A percentile compares a stretch with the other conserved stretches of the same genome.
Evolutionary conservation across 2,888 invertebrate genomes (phyloP).

Genomic region (Synergus gifuensis): DNA sequence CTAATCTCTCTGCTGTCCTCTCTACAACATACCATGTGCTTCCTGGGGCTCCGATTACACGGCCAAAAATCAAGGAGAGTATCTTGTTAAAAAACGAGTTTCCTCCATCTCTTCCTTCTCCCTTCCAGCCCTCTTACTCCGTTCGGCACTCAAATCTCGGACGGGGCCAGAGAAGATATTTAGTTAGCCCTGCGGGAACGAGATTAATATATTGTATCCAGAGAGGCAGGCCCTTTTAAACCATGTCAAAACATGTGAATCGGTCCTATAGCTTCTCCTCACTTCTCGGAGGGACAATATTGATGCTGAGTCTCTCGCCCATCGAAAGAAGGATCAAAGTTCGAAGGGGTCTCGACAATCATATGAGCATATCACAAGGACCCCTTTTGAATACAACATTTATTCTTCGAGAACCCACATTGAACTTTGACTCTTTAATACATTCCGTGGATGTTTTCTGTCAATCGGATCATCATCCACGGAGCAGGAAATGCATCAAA

Average conservation of each 20-base stretch:
- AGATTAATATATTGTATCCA: slow-evolving; percentile 22
- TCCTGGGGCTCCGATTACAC: slow-evolving; percentile 31
- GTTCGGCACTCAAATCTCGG: slow-evolving; percentile 34
- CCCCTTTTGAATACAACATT: neutral
- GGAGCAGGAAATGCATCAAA: neutral
- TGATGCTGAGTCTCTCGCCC: neutral
- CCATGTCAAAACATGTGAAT: slow-evolving; percentile 18
- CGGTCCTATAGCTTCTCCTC: neutral
- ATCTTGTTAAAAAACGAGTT: slow-evolving; percentile 49
- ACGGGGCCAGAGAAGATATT: slow-evolving; percentile 41
- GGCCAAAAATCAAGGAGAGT: slow-evolving; percentile 32
- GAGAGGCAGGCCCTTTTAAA: slow-evolving; percentile 2
- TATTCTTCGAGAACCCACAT: neutral
- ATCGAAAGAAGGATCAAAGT: neutral
- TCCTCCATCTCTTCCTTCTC: slow-evolving; percentile 9
- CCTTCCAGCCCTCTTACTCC: slow-evolving; percentile 34
- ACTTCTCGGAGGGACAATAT: neutral
- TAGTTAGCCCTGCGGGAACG: slow-evolving; percentile 33
- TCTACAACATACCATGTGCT: neutral
- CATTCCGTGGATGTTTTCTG: neutral
- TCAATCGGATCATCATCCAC: neutral
- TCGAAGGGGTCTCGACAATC: neutral
- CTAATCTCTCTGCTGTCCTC: slow-evolving; percentile 5
- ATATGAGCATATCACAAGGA: neutral
- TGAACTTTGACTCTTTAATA: slow-evolving; percentile 1